Evolutionary conservation across 2,797 vertebrate species (phyloP).

Genomic region (Ctenopoma kingsleyae): DNA sequence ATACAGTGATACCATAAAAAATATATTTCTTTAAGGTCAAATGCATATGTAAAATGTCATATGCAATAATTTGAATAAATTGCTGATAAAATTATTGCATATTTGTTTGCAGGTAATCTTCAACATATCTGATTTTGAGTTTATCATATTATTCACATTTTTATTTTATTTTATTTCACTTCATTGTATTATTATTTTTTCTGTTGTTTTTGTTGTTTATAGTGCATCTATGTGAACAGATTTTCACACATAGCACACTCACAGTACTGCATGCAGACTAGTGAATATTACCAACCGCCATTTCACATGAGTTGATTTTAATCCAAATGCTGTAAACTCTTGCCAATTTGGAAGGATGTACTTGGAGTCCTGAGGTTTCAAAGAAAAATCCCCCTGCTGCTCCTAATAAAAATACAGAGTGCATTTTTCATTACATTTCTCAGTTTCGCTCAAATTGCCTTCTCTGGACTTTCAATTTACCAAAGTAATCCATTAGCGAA

Average conservation of each 20-base stretch:
- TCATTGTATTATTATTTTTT: no score
- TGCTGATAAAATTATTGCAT: not conserved
- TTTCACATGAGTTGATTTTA: conserved; percentile 40
- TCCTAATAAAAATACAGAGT: conserved; percentile 32
- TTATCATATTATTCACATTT: conserved; percentile 3
- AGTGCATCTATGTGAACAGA: not conserved
- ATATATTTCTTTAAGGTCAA: not conserved
- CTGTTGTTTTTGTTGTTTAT: not conserved
- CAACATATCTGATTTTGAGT: conserved; percentile 16
- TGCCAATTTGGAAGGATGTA: conserved; percentile 44
- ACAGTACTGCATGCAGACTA: conserved; percentile 19
- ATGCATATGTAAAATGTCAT: not conserved
- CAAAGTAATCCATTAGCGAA: conserved; percentile 44
- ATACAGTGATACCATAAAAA: not conserved
- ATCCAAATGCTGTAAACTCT: conserved; percentile 29
- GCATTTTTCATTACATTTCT: conserved; percentile 46
- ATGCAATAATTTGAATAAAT: conserved; percentile 2
- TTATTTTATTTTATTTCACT: no score
- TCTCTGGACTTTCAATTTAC: conserved; percentile 51
- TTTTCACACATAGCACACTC: conserved; percentile 16
- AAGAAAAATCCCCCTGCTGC: conserved; percentile 17
- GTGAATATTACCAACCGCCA: conserved; percentile 16
- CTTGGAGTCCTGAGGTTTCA: conserved; percentile 40
- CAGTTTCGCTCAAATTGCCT: conserved; percentile 39
- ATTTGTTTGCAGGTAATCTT: not conserved